A percentile compares a stretch with the other conserved stretches of the same genome.
Evolutionary conservation across 1,140 invertebrate genomes (phyloP).

Genomic region (Arctopsyche grandis): DNA sequence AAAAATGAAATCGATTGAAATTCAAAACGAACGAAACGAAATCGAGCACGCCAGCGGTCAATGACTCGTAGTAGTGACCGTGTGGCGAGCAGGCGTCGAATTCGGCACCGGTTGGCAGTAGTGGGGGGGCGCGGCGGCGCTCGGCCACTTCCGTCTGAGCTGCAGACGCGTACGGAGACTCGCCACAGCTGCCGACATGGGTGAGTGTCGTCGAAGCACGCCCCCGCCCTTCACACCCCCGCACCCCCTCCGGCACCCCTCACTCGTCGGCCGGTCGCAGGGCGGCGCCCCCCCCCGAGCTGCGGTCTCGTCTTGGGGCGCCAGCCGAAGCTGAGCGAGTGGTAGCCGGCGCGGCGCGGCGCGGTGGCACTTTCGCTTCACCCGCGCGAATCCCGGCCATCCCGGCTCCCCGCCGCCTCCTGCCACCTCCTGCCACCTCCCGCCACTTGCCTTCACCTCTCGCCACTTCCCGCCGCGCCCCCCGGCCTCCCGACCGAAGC

Average conservation of each 20-base stretch:
- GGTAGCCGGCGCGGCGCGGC: neutral
- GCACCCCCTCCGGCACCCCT: neutral
- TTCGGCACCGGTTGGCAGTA: neutral
- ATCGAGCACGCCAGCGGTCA: neutral
- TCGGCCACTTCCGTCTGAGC: conserved; percentile 38
- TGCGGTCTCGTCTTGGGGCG: neutral
- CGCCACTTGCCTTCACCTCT: too few relatives aligned
- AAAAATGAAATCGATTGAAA: too few relatives aligned
- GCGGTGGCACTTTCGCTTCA: neutral
- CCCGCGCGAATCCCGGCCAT: conserved; percentile 31
- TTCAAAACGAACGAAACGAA: too few relatives aligned
- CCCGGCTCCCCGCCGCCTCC: neutral
- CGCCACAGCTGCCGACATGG: conserved; percentile 15
- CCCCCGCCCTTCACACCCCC: neutral
- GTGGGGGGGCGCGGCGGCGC: neutral
- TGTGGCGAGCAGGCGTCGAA: neutral
- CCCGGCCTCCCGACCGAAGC: neutral
- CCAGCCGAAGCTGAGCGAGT: too few relatives aligned
- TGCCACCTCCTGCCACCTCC: neutral
- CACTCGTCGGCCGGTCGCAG: neutral
- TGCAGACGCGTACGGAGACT: conserved; percentile 4
- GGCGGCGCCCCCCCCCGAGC: neutral
- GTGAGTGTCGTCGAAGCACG: conserved; percentile 33
- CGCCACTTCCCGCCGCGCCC: neutral
- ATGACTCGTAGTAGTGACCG: neutral